Base-by-base conservation (phyloP, 2,797 vertebrate species). In the Apogon hyalosoma region DNA sequence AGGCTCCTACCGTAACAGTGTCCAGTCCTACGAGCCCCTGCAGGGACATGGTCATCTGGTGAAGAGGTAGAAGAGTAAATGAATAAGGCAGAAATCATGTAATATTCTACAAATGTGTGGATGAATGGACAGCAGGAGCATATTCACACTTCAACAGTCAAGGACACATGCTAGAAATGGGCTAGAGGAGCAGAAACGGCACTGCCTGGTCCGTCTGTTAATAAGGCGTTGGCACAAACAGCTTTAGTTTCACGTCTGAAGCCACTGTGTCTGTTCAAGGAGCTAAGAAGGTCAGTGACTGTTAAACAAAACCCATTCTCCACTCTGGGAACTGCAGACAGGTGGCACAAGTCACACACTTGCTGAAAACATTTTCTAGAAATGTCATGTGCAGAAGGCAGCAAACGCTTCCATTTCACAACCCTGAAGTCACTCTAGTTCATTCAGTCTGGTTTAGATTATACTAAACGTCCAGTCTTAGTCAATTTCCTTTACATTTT, bases 1-100 rank as follows among this genome's bases (percentile, higher is more conserved):
- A 71, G 53, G 59, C 72, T 12, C 83, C 57, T 88, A 94, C 92
- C 77, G 90, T 90, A 11, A 88, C 62, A 41, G 83, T 67, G 76
- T 92, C 87, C 4, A 82, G 81, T 49, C 72, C 46, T 12, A 84
- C 82, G 77, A 88, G 77, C 19, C 63, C 87, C 60, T 75, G 87
- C 84, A 94, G 78, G 64, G 91, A 90, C 75, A 92, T 92, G 47
- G 91, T 93, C 90, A 92, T 92, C 91, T 94, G 72, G 24, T 49
- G 45, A 63, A 36, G 77, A 41, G 60, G 8, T 63, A 56, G 18
- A 79, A 13, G 63, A 7, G 19, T 0, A 42, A 16, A 63, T 36
- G n/a, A 0, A 31, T 2, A 33, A 1, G 43, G 51, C 11, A 63
- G 33, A 31, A 13, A 45, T 31, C 3, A 41, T 7, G 18, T 6